Percentiles rank a stretch among this genome's conserved stretches.
Conservation (phyloP, 1,140 invertebrate genomes). For the Drosophila kanapiae region DNA sequence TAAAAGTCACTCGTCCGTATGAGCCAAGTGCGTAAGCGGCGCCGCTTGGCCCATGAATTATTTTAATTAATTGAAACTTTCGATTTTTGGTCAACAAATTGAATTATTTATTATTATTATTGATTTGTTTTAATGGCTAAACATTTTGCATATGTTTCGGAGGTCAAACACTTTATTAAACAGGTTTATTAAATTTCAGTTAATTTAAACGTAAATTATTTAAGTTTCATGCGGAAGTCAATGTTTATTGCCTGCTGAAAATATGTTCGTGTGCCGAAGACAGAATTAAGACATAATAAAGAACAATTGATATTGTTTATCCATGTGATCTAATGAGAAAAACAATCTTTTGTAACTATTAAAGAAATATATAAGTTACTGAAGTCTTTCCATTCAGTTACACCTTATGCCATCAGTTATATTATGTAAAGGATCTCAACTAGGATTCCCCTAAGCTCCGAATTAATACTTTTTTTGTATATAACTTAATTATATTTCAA, state of each 20-base stretch:
- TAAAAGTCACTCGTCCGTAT: conserved; percentile 39
- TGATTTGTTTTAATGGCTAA: not conserved
- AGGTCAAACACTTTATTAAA: not conserved
- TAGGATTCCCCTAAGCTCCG: too few relatives aligned
- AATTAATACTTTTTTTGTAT: too few relatives aligned
- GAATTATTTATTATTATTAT: not conserved
- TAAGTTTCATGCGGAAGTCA: not conserved
- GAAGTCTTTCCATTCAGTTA: too few relatives aligned
- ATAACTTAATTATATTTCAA: not conserved
- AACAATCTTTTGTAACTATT: too few relatives aligned
- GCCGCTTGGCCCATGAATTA: conserved; percentile 16
- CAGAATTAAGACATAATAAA: too few relatives aligned
- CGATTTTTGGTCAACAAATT: not conserved
- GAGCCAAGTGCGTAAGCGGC: conserved; percentile 36
- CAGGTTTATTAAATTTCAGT: not conserved
- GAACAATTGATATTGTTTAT: too few relatives aligned
- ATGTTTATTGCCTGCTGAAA: too few relatives aligned
- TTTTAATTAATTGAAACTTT: conserved; percentile 37
- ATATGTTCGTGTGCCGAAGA: too few relatives aligned
- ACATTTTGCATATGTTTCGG: not conserved
- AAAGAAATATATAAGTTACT: too few relatives aligned
- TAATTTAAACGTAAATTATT: not conserved
- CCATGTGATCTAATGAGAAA: too few relatives aligned
- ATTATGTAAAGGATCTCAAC: too few relatives aligned
- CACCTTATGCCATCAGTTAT: too few relatives aligned